Evolutionary conservation across 2,888 invertebrate species (phyloP), one percentile per base, ranked within the genome.

Genomic region (Machimus rusticus): DNA sequence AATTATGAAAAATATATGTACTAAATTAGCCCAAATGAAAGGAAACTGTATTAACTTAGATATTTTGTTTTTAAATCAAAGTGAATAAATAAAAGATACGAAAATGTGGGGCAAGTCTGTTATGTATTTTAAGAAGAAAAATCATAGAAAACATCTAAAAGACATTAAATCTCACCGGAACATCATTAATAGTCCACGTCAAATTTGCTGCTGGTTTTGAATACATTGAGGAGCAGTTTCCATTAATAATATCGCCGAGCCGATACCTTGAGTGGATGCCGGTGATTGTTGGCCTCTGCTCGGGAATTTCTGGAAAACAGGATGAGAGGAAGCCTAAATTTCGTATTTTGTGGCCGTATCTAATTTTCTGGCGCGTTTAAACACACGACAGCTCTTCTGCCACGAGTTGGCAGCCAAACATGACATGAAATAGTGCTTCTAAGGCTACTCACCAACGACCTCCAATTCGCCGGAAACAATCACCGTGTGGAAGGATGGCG

Each of bases 131-230:
- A 1, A 46, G 16, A 46, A 16, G 43, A 46, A 46, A 46, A 46
- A 46, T 66, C 23, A 23, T 19, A 28, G 3, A 55, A n/a, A n/a
- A 19, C n/a, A 28, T 3, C 28, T 66, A 6, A 66, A 66, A 66
- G 9, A 3, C 19, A 12, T 66, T 12, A 8, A 66, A 23, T 66
- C 92, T 92, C 89, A 92, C 92, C 91, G 92, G 92, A 89, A 92
- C 91, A 87, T 93, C 94, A 90, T 94, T 94, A 88, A 94, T 93
- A 91, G 93, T 93, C 94, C 94, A 94, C 74, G 94, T 94, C 88
- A 94, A 91, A 91, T 94, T 94, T 4, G 94, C 94, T 9, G 94
- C 94, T 8, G 94, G 94, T 89, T 93, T 93, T 5, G 94, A 94
- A 88, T 93, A 93, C 89, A 93, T 93, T 31, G 94, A 94, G 19